Evolutionary conservation across 2,888 invertebrate genomes (phyloP), one percentile per base, ranked within the genome.

Genomic region (Idaea aversata): DNA sequence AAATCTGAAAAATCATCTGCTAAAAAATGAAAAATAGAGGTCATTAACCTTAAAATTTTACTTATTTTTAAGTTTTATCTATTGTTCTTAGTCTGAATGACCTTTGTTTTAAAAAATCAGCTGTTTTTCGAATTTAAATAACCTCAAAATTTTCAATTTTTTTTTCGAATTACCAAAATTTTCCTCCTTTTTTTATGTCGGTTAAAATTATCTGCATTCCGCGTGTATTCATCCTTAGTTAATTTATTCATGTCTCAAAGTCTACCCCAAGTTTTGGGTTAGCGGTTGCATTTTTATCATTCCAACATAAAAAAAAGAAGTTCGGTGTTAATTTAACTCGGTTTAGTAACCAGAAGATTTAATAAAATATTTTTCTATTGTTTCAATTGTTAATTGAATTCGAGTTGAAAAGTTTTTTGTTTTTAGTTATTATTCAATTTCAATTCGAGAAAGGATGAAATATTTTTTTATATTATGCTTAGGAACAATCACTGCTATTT

Each of bases 161-260:
- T n/a, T n/a, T n/a, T n/a, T n/a, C n/a, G n/a, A n/a, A n/a, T n/a
- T n/a, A n/a, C n/a, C n/a, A n/a, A n/a, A n/a, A n/a, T n/a, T n/a
- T n/a, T n/a, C n/a, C 25, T 25, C 25, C 3, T 25, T 25, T 3
- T 25, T 25, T 25, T 1, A 2, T 2, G 3, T 25, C 25, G 25
- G 25, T 25, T 25, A 25, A 25, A 25, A 25, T 25, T 25, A 1
- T 25, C 25, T 25, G 25, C 3, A 25, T 2, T 25, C 25, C 3
- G 25, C 25, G 47, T 47, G 13, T 13, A 70, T 75, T 81, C 76
- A 80, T 77, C 74, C 77, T 74, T 75, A 78, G 69, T 75, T 82
- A 83, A 83, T 83, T 83, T 82, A 83, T 83, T 83, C 83, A 83
- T 83, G 72, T 72, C 73, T 75, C 71, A 73, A 47, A 70, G 63